Evolutionary conservation across 2,888 invertebrate genomes (phyloP), one percentile per base, ranked within the genome.

Genomic region (Agrenia bidenticulata): DNA sequence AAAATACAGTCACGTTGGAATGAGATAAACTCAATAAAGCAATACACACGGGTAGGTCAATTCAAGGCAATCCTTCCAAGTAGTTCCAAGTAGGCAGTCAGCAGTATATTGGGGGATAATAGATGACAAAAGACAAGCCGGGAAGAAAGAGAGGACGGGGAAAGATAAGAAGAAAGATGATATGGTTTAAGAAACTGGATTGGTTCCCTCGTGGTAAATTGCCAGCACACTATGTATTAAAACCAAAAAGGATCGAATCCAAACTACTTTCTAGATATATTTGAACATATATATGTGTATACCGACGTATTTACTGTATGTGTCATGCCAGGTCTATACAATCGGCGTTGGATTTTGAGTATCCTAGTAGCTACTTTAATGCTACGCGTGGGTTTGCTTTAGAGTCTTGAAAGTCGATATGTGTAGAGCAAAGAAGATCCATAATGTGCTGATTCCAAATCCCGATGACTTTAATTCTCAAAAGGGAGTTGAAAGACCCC

Each of bases 371-470:
- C 45, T 5, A 15, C 45, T 15, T 5, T 11, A 45, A n/a, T 19
- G 15, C 45, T 45, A 45, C 45, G 45, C 15, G 7, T 39, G 39
- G 19, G 45, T 45, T 19, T 45, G 5, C 45, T 45, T 5, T 45
- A 15, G 9, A 5, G 45, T n/a, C 19, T 17, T 45, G 5, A 19
- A 32, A 32, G 32, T 11, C 32, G 32, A 11, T 32, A 32, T 32
- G 11, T 32, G 11, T 11, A 11, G 32, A 11, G 32, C 5, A 32
- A 32, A 32, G 32, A 32, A 49, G 49, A 17, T 41, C 23, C n/a
- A 45, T 58, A 58, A 58, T 45, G 58, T 45, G 58, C 27, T 58
- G 58, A 58, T 58, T 58, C 45, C n/a, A 58, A 58, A 58, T 2
- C 27, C 17, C 45, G 45, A 45, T 23, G 42, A 45, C 49, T 51